Conservation (phyloP, 2,888 invertebrate species). For the Philereme vetulata region DNA sequence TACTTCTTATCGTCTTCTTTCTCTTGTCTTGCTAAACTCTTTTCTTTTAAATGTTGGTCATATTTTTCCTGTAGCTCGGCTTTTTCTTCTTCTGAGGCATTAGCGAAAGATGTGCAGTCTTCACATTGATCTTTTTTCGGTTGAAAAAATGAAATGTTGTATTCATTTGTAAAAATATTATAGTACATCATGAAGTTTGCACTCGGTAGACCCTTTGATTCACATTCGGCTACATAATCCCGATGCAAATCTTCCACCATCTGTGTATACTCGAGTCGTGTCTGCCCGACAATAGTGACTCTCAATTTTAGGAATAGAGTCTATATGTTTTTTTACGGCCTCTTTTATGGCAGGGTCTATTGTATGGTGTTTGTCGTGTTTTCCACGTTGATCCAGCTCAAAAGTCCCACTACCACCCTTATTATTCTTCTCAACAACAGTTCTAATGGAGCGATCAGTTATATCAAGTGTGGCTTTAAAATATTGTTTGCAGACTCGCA, state of each 20-base stretch:
- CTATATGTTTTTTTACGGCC: slow-evolving; percentile 27
- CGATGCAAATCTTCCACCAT: slow-evolving; percentile 34
- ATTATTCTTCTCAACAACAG: slow-evolving; percentile 25
- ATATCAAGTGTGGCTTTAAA: slow-evolving; percentile 34
- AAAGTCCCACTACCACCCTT: slow-evolving; percentile 7
- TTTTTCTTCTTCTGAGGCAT: slow-evolving; percentile 36
- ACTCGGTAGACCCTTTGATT: slow-evolving; percentile 18
- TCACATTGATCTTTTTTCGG: slow-evolving; percentile 42
- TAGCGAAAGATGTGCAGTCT: slow-evolving; percentile 33
- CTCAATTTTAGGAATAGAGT: slow-evolving; percentile 31
- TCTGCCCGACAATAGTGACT: slow-evolving; percentile 31
- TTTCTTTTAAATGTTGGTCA: slow-evolving; percentile 35
- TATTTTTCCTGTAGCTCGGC: slow-evolving; percentile 23
- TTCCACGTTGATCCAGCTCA: slow-evolving; percentile 13
- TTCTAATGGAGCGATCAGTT: slow-evolving; percentile 27
- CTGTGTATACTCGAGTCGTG: slow-evolving; percentile 27
- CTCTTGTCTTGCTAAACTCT: slow-evolving; percentile 30
- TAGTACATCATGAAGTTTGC: slow-evolving; percentile 30
- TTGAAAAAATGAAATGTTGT: slow-evolving; percentile 35
- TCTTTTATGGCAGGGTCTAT: slow-evolving; percentile 13
- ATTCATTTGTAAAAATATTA: slow-evolving; percentile 31
- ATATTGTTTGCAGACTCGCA: slow-evolving; percentile 33
- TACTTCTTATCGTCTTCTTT: slow-evolving; percentile 34
- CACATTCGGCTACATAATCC: slow-evolving; percentile 17
- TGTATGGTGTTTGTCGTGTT: slow-evolving; percentile 8